These are phyloP conservation scores for Clanis bilineata DNA, from an alignment of 2,888 invertebrate genomes.

Conservation along the genomic window DNA sequence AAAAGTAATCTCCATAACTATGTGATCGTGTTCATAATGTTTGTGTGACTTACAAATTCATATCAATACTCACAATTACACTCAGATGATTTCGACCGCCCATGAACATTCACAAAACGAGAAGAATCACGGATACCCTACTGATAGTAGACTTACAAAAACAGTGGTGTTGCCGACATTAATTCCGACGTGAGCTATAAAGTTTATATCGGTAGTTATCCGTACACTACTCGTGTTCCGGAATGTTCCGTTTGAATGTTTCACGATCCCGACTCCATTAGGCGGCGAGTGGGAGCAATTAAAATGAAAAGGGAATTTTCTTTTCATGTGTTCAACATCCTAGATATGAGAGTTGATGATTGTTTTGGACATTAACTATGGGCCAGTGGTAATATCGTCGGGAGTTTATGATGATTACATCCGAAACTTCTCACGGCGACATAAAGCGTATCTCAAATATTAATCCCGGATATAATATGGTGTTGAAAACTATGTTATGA, in stretches of 20 bases:
- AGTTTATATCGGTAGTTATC: not conserved
- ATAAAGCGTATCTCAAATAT: not conserved
- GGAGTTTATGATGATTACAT: slow-evolving; percentile 8
- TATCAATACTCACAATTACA: no score
- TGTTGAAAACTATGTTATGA: not conserved
- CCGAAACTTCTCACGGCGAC: not conserved
- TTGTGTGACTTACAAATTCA: no score
- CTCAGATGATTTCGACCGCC: no score
- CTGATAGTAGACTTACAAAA: not conserved
- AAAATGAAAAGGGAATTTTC: not conserved
- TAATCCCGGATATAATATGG: not conserved
- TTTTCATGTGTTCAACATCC: not conserved
- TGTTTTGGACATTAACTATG: not conserved
- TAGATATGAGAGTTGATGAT: not conserved
- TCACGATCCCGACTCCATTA: not conserved
- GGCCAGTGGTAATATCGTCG: not conserved
- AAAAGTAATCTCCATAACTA: no score
- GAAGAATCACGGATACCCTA: no score
- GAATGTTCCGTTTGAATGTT: not conserved
- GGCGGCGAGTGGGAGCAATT: not conserved
- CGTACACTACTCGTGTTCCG: slow-evolving; percentile 1
- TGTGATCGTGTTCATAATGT: no score
- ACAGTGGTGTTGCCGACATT: not conserved
- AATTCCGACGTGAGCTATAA: not conserved
- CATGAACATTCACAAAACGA: no score